phyloP scores from a whole-genome alignment of 2,113 vertebrate genomes.

The Archilochus colubris region DNA sequence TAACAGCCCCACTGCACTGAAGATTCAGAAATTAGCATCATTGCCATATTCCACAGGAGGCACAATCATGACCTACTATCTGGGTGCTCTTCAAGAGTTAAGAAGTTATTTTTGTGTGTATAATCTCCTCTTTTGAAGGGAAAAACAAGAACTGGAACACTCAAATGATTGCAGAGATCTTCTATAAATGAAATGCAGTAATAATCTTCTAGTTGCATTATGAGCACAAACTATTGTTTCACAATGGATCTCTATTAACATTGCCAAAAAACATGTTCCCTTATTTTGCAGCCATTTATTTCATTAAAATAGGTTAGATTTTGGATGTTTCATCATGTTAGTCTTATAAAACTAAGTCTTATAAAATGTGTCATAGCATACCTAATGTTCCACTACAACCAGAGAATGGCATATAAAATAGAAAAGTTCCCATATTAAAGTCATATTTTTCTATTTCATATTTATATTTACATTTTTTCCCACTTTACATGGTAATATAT shows the following conservation, averaged over 20 bases:
- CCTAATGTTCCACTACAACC: not conserved
- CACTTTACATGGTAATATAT: not conserved
- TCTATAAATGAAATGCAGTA: not conserved
- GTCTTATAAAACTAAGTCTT: not conserved
- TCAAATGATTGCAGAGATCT: not conserved
- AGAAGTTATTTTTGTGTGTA: not conserved
- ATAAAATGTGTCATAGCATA: not conserved
- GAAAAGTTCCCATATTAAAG: not conserved
- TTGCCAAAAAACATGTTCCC: not conserved
- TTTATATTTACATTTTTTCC: not conserved
- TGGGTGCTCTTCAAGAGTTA: not conserved
- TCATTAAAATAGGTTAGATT: not conserved
- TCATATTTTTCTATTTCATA: not conserved
- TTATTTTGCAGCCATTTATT: not conserved
- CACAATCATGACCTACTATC: not conserved
- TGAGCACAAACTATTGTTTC: not conserved
- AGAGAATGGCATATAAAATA: not conserved
- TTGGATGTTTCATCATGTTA: not conserved
- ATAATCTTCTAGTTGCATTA: not conserved
- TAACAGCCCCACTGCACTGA: not conserved
- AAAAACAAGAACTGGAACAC: not conserved
- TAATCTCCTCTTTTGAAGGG: not conserved
- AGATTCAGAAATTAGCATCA: not conserved
- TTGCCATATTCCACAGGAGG: not conserved
- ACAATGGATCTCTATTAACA: not conserved